These are phyloP conservation scores for Sorex araneus DNA, from an alignment of 2,113 vertebrate genomes.

Conservation along the genomic window DNA sequence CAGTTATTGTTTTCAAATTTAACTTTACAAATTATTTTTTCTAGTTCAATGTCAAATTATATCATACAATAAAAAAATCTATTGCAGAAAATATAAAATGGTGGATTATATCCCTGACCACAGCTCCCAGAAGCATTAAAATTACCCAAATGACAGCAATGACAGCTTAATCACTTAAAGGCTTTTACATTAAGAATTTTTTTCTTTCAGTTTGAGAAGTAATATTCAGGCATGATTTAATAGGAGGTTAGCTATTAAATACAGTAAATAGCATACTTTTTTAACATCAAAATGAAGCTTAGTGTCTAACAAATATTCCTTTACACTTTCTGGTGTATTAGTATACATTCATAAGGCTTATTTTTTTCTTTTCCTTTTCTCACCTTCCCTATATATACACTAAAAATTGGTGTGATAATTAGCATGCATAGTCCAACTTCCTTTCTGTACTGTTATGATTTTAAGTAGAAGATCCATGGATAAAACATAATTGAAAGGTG, in stretches of 20 bases:
- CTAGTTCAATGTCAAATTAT: conserved; percentile 78
- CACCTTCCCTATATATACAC: not conserved
- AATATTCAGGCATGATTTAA: conserved; percentile 85
- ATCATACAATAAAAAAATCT: conserved; percentile 67
- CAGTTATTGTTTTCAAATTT: conserved; percentile 75
- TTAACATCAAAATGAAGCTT: conserved; percentile 76
- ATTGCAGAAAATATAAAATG: conserved; percentile 77
- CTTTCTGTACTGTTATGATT: conserved; percentile 73
- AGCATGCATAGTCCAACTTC: conserved; percentile 62
- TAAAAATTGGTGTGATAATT: conserved; percentile 61
- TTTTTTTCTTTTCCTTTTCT: conserved; percentile 60
- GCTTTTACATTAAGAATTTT: conserved; percentile 82
- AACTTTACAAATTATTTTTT: conserved; percentile 78
- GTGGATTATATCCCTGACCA: conserved; percentile 63
- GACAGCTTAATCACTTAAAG: conserved; percentile 87
- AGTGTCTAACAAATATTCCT: conserved; percentile 77
- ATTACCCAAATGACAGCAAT: conserved; percentile 81
- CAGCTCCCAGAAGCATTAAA: conserved; percentile 79
- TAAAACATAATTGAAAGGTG: conserved; percentile 82
- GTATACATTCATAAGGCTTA: conserved; percentile 53
- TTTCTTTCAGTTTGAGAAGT: conserved; percentile 77
- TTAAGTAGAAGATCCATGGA: conserved; percentile 78
- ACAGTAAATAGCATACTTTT: conserved; percentile 82
- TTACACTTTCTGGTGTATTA: conserved; percentile 70
- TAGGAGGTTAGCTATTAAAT: conserved; percentile 83